These are phyloP conservation scores for Alligator mississippiensis DNA, from an alignment of 2,113 vertebrate species.

Conservation along the genomic window DNA sequence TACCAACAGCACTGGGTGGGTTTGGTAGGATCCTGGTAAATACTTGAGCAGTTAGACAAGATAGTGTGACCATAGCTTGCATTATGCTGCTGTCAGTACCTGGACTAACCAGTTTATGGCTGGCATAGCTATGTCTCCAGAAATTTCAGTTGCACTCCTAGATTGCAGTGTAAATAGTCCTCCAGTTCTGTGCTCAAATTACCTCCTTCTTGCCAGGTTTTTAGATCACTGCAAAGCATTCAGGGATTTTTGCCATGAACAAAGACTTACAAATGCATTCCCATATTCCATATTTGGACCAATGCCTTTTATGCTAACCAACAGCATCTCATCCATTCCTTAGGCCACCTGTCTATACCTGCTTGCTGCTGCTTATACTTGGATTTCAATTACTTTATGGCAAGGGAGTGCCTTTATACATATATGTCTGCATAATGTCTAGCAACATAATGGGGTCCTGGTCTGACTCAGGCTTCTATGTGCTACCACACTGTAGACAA, in stretches of 20 bases:
- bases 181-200: neutral
- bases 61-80: no score
- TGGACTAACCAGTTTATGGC: no score
- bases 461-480: conserved; percentile 16
- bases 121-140: no score
- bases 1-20: no score
- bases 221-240: neutral
- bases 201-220: neutral
- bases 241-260: neutral
- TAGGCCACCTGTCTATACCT: neutral
- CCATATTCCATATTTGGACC: neutral
- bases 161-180: neutral
- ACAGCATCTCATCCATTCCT: neutral
- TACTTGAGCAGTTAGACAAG: no score
- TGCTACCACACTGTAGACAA: conserved; percentile 17
- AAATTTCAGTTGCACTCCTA: no score
- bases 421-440: neutral
- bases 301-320: neutral
- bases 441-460: conserved; percentile 7
- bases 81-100: no score
- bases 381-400: no score
- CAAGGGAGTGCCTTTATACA: conserved; percentile 13
- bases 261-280: neutral
- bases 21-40: no score
- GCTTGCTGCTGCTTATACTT: no score